Evolutionary conservation across 2,888 invertebrate species (phyloP).

Genomic region (Tanaodytes sp.): DNA sequence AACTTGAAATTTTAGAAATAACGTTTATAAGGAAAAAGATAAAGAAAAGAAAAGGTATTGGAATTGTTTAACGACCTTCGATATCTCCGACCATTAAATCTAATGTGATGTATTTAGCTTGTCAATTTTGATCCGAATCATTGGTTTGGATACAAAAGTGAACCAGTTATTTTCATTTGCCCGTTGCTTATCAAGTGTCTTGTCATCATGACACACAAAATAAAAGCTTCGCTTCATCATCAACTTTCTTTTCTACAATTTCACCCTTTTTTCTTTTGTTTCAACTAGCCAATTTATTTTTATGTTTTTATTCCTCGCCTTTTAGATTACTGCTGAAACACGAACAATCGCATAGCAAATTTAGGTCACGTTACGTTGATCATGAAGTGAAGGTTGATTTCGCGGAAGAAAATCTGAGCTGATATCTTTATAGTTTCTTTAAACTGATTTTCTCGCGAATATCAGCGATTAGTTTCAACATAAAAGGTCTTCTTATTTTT

Average conservation of each 20-base stretch:
- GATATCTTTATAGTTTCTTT: conserved; percentile 47
- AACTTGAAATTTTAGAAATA: too few relatives aligned
- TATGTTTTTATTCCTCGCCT: conserved; percentile 10
- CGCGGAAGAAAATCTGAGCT: conserved; percentile 48
- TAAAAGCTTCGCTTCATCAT: conserved; percentile 21
- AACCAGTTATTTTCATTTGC: neutral
- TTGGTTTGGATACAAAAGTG: too few relatives aligned
- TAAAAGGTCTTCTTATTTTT: too few relatives aligned
- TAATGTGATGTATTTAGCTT: too few relatives aligned
- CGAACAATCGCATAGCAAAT: conserved; percentile 46
- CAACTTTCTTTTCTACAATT: conserved; percentile 20
- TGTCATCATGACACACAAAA: conserved; percentile 25
- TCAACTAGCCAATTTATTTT: conserved; percentile 8
- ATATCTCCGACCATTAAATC: too few relatives aligned
- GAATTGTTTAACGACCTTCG: too few relatives aligned
- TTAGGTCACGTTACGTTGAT: conserved; percentile 51
- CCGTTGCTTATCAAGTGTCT: neutral
- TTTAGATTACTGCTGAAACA: conserved; percentile 29
- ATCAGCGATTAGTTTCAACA: too few relatives aligned
- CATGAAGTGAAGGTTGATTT: conserved; percentile 49
- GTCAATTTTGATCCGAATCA: too few relatives aligned
- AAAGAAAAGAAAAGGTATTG: too few relatives aligned
- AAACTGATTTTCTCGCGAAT: conserved; percentile 42
- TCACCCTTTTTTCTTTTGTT: too few relatives aligned
- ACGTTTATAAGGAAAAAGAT: too few relatives aligned